Percentiles rank a stretch among this genome's conserved stretches.
These are phyloP conservation scores for Liopterus haemorrhoidalis DNA, from an alignment of 2,888 invertebrate genomes.

Conservation along the genomic window DNA sequence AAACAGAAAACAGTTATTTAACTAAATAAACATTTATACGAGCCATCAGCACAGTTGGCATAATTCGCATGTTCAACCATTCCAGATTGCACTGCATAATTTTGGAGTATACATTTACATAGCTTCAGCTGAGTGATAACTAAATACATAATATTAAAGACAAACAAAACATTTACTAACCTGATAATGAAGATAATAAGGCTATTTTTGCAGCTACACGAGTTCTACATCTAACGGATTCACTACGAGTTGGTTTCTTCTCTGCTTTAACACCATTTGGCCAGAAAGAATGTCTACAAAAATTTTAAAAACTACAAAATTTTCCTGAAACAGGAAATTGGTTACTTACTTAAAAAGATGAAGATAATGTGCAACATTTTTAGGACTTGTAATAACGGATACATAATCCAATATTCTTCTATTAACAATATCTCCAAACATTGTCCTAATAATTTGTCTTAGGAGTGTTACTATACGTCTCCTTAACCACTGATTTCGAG, in stretches of 20 bases:
- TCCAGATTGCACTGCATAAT: no score
- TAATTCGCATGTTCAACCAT: no score
- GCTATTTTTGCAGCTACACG: slow-evolving; percentile 81
- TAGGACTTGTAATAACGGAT: slow-evolving; percentile 77
- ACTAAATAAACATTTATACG: no score
- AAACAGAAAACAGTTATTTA: no score
- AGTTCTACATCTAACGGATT: slow-evolving; percentile 59
- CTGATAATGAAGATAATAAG: slow-evolving; percentile 74
- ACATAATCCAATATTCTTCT: slow-evolving; percentile 84
- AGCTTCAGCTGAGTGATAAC: no score
- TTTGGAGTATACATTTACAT: no score
- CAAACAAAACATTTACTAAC: slow-evolving; percentile 42
- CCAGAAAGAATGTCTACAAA: slow-evolving; percentile 54
- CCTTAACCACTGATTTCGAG: slow-evolving; percentile 75
- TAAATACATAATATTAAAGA: background rate
- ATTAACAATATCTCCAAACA: slow-evolving; percentile 79
- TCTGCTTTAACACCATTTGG: slow-evolving; percentile 51
- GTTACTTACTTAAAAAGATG: slow-evolving; percentile 71
- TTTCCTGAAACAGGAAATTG: slow-evolving; percentile 10
- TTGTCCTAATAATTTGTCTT: slow-evolving; percentile 70
- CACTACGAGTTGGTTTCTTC: slow-evolving; percentile 39
- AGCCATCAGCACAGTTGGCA: no score
- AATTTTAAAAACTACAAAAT: slow-evolving; percentile 12
- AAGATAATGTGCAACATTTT: slow-evolving; percentile 82
- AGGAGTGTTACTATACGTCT: slow-evolving; percentile 68